Evolutionary conservation across 2,888 invertebrate genomes (phyloP).

Genomic region (Dynastes maya): DNA sequence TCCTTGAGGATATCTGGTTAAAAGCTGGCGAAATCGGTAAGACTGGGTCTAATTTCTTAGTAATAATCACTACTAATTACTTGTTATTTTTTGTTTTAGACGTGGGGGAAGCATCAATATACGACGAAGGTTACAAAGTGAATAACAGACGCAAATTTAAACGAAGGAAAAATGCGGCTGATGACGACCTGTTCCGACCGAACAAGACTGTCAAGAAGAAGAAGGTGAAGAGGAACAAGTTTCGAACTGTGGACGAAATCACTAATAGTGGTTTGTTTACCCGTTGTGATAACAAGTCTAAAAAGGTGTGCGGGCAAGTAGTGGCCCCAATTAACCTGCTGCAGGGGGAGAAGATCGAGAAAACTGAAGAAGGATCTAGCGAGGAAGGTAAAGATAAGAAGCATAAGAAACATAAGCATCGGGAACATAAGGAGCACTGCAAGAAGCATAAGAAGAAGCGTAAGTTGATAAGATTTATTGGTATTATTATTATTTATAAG

Average conservation of each 20-base stretch:
- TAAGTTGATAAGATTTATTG: conserved; percentile 30
- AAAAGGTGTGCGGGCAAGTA: conserved; percentile 67
- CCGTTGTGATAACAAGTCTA: conserved; percentile 59
- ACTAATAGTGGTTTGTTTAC: conserved; percentile 53
- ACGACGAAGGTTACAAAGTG: conserved; percentile 73
- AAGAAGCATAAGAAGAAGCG: conserved; percentile 63
- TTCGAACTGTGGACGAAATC: conserved; percentile 52
- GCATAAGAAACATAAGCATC: conserved; percentile 63
- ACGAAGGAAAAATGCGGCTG: conserved; percentile 36
- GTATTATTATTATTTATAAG: not conserved
- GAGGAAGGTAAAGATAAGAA: conserved; percentile 61
- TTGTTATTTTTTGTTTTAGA: conserved; percentile 62
- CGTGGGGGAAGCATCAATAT: conserved; percentile 72
- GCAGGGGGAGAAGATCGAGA: conserved; percentile 50
- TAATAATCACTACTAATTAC: not conserved
- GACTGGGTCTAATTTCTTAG: conserved; percentile 34
- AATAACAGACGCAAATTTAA: conserved; percentile 67
- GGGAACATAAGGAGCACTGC: conserved; percentile 60
- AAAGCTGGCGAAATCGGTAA: conserved; percentile 85
- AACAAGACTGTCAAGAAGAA: conserved; percentile 37
- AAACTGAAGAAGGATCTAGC: conserved; percentile 54
- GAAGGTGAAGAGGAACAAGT: conserved; percentile 42
- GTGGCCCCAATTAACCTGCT: conserved; percentile 62
- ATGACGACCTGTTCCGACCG: conserved; percentile 49
- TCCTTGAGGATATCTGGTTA: conserved; percentile 84